phyloP scores from a whole-genome alignment of 2,797 vertebrate genomes.

The Arrhamphus sclerolepis region DNA sequence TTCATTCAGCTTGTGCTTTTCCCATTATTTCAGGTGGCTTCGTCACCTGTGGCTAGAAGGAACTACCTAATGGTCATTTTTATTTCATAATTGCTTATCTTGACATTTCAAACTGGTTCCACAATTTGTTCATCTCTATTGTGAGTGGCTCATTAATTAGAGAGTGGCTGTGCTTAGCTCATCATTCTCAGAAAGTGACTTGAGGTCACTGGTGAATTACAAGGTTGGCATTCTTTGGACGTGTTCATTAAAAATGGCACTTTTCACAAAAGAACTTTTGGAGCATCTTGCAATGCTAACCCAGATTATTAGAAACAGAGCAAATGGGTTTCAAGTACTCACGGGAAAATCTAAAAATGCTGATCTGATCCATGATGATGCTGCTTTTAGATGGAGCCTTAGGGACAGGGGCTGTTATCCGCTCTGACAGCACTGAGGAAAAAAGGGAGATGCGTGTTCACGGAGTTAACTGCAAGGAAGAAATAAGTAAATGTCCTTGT shows the following conservation, averaged over 20 bases:
- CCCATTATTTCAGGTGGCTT: constrained; percentile 71
- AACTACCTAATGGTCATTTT: constrained; percentile 76
- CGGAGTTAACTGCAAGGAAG: constrained; percentile 55
- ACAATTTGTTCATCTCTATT: constrained; percentile 79
- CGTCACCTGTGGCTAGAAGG: constrained; percentile 74
- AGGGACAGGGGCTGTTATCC: constrained; percentile 41
- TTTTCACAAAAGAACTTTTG: constrained; percentile 35
- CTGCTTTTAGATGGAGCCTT: background rate
- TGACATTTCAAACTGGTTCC: constrained; percentile 80
- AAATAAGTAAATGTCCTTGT: constrained; percentile 69
- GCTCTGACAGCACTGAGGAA: constrained; percentile 35
- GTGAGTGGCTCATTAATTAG: constrained; percentile 78
- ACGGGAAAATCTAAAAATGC: constrained; percentile 5
- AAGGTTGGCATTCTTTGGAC: constrained; percentile 69
- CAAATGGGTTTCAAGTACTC: constrained; percentile 12
- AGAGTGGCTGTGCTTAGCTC: constrained; percentile 70
- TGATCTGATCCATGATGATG: constrained; percentile 5
- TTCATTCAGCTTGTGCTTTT: constrained; percentile 39
- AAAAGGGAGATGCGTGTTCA: constrained; percentile 41
- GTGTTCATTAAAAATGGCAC: constrained; percentile 66
- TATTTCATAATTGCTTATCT: constrained; percentile 84
- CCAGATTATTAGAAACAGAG: constrained; percentile 5
- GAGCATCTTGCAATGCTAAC: constrained; percentile 27
- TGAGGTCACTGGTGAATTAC: constrained; percentile 70
- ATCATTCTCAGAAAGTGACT: constrained; percentile 64